Percentiles rank a stretch among this genome's conserved stretches.
phyloP scores from a whole-genome alignment of 2,113 vertebrate species.

The Falcunculus frontatus region DNA sequence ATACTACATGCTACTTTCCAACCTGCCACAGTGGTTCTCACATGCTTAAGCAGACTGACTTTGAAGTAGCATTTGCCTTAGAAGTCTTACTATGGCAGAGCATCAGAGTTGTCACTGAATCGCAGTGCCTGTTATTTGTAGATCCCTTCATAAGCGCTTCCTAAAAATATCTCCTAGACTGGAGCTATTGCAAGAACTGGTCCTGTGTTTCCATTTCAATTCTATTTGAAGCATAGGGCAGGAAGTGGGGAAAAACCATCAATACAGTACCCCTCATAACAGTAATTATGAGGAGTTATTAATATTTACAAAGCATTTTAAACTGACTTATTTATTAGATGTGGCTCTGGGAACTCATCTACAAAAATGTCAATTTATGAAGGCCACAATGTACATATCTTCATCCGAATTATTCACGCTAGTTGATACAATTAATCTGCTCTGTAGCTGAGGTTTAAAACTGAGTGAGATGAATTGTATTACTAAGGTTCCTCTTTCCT shows the following conservation, averaged over 20 bases:
- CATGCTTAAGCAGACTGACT: background rate
- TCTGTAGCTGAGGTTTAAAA: background rate
- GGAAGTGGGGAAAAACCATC: background rate
- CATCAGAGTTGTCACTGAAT: background rate
- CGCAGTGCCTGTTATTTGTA: background rate
- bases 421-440: background rate
- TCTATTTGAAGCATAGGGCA: background rate
- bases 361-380: background rate
- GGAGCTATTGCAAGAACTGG: background rate
- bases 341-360: background rate
- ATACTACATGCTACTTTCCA: background rate
- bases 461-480: background rate
- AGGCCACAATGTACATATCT: background rate
- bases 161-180: background rate
- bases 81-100: background rate
- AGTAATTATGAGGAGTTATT: background rate
- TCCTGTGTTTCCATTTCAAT: background rate
- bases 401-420: background rate
- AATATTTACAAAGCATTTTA: background rate
- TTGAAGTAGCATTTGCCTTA: background rate
- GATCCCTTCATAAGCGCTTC: fast-evolving
- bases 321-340: background rate
- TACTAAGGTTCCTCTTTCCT: background rate
- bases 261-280: background rate
- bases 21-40: background rate